Evolutionary conservation across 2,113 vertebrate genomes (phyloP).

Genomic region (Setophaga petechia): DNA sequence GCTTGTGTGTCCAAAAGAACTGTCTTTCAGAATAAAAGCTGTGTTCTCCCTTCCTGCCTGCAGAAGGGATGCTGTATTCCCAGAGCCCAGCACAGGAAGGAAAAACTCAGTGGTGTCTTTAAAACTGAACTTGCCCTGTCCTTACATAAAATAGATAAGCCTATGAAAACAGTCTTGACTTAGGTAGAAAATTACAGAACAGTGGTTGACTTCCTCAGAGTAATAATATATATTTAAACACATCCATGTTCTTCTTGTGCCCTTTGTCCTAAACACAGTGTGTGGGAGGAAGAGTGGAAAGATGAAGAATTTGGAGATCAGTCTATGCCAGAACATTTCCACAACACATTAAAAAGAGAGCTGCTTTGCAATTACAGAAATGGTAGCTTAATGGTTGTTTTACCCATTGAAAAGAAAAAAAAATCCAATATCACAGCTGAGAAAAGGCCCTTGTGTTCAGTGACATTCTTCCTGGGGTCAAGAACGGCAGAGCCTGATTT

Average conservation of each 20-base stretch:
- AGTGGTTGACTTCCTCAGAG: not conserved
- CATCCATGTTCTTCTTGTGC: not conserved
- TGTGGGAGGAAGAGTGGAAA: not conserved
- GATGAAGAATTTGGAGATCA: not conserved
- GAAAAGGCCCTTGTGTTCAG: not conserved
- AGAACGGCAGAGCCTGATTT: conserved; percentile 23
- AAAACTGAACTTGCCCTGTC: not conserved
- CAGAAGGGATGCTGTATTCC: not conserved
- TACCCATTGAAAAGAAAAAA: not conserved
- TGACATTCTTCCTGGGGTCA: conserved; percentile 44
- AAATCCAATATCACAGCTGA: not conserved
- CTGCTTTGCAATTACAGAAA: not conserved
- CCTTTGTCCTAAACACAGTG: not conserved
- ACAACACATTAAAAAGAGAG: not conserved
- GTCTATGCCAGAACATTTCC: not conserved
- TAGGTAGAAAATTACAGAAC: not conserved
- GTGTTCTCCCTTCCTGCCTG: not conserved
- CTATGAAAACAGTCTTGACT: not conserved
- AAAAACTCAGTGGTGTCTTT: not conserved
- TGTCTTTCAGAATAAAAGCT: not conserved
- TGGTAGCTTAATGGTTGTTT: not conserved
- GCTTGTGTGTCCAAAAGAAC: not conserved
- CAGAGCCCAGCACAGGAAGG: not conserved
- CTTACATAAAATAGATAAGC: not conserved
- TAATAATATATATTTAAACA: not conserved